Evolutionary conservation across 2,113 vertebrate species (phyloP).

Genomic region (Vanacampus margaritifer): DNA sequence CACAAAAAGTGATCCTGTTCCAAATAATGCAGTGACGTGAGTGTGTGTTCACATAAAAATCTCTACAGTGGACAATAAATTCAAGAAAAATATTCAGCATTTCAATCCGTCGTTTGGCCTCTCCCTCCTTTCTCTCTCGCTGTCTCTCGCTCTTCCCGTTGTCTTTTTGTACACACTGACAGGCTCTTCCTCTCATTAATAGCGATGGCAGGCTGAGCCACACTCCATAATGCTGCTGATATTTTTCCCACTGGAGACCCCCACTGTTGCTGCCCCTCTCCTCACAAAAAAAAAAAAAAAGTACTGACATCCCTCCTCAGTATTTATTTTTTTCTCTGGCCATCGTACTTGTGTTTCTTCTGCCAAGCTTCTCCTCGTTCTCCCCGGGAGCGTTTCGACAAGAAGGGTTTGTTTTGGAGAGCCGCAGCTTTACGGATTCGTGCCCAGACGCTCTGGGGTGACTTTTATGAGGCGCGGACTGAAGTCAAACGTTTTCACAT

Average conservation of each 20-base stretch:
- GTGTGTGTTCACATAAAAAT: constrained; percentile 1
- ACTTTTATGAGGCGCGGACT: constrained; percentile 67
- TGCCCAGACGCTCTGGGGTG: constrained; percentile 61
- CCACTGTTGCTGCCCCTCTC: constrained; percentile 44
- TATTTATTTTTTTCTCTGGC: constrained; percentile 6
- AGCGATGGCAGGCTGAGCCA: constrained; percentile 59
- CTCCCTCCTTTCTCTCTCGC: constrained; percentile 22
- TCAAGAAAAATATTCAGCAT: constrained; percentile 11
- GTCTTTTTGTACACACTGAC: constrained; percentile 58
- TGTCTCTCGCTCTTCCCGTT: constrained; percentile 29
- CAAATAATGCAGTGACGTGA: background rate
- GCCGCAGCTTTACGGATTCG: constrained; percentile 65
- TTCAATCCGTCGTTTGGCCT: constrained; percentile 45
- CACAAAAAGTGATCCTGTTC: background rate
- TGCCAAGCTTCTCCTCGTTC: constrained; percentile 53
- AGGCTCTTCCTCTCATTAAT: constrained; percentile 68
- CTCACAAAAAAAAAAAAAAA: constrained; percentile 22
- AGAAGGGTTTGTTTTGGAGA: constrained; percentile 68
- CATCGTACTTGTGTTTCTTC: constrained; percentile 45
- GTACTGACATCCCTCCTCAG: constrained; percentile 40
- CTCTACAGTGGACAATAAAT: background rate
- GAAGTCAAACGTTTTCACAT: constrained; percentile 22
- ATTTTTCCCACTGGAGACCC: constrained; percentile 65
- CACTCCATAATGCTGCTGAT: constrained; percentile 55
- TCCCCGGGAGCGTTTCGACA: constrained; percentile 66